These are phyloP conservation scores for Bellardia bayeri DNA, from an alignment of 2,888 invertebrate species.

Conservation along the genomic window DNA sequence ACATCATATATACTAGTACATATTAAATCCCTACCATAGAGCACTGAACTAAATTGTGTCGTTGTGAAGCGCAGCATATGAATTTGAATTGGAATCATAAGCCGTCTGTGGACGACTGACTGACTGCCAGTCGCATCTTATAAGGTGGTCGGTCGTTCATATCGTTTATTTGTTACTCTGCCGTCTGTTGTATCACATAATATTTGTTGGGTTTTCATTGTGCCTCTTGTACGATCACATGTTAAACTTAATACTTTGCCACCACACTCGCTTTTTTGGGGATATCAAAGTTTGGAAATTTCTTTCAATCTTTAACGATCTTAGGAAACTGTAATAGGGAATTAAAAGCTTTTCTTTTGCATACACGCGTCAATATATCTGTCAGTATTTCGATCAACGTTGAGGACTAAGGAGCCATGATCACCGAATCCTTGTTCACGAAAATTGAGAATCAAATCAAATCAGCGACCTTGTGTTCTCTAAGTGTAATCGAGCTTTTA, in stretches of 20 bases:
- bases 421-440: too few relatives aligned
- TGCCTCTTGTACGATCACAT: conserved; percentile 20
- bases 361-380: too few relatives aligned
- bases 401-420: too few relatives aligned
- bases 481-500: too few relatives aligned
- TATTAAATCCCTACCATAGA: conserved; percentile 21
- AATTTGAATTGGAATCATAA: conserved; percentile 47
- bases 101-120: conserved; percentile 36
- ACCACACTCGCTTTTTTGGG: conserved; percentile 17
- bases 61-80: conserved; percentile 38
- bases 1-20: neutral
- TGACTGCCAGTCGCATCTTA: conserved; percentile 38
- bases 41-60: conserved; percentile 50
- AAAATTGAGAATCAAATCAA: too few relatives aligned
- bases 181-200: neutral
- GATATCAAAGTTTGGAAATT: conserved; percentile 15
- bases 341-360: neutral
- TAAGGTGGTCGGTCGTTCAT: conserved; percentile 62
- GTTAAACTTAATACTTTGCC: conserved; percentile 39
- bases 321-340: neutral
- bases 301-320: conserved; percentile 26
- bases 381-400: too few relatives aligned
- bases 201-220: conserved; percentile 17
- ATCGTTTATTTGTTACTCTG: conserved; percentile 33
- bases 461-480: too few relatives aligned